Conservation (phyloP, 2,888 invertebrate genomes). For the Caradrina kadenii region DNA sequence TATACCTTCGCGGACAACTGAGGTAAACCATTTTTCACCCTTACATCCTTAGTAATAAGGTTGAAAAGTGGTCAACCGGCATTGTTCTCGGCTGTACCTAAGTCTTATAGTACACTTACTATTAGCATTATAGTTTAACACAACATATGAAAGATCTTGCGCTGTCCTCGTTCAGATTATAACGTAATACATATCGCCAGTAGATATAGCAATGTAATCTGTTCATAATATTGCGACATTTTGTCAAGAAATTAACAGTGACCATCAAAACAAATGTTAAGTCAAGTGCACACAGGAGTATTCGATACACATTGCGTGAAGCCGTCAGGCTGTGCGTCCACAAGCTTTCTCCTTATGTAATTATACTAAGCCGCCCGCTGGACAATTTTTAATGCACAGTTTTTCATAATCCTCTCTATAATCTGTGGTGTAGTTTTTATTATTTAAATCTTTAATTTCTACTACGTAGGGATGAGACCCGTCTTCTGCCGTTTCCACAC, state of each 20-base stretch:
- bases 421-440: neutral
- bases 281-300: conserved; percentile 65
- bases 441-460: neutral
- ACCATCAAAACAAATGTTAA: conserved; percentile 59
- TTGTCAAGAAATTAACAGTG: conserved; percentile 28
- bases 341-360: conserved; percentile 49
- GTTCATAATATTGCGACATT: conserved; percentile 32
- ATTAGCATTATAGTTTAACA: neutral
- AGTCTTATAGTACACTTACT: conserved; percentile 1
- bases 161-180: neutral
- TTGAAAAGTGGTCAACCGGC: too few relatives aligned
- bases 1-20: neutral
- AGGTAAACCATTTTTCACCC: too few relatives aligned
- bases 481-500: conserved; percentile 18
- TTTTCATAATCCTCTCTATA: conserved; percentile 2
- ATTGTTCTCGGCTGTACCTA: too few relatives aligned
- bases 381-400: conserved; percentile 43
- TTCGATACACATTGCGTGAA: conserved; percentile 60
- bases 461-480: conserved; percentile 30
- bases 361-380: conserved; percentile 29
- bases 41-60: too few relatives aligned
- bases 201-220: neutral
- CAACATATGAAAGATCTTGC: neutral
- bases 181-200: too few relatives aligned
- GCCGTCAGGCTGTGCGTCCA: conserved; percentile 58